Conservation (phyloP, 2,113 vertebrate genomes). For the Azemiops feae region DNA sequence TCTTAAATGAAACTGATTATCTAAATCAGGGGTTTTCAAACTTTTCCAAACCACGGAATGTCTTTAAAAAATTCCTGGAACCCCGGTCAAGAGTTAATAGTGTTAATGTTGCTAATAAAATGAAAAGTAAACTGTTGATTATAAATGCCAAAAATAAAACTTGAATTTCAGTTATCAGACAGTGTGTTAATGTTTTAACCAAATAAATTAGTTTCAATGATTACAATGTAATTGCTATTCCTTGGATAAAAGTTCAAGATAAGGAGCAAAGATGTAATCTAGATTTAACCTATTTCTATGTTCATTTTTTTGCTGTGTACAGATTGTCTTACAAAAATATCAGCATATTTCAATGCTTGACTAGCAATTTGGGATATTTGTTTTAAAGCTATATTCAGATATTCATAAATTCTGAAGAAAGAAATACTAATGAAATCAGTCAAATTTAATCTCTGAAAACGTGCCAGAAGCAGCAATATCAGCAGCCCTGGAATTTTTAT, state of each 20-base stretch:
- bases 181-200: neutral
- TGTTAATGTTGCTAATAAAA: neutral
- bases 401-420: neutral
- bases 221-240: neutral
- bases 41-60: neutral
- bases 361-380: neutral
- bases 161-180: neutral
- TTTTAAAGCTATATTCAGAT: neutral
- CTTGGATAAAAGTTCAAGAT: neutral
- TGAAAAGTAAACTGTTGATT: neutral
- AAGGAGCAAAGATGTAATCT: neutral
- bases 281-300: neutral
- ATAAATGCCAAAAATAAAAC: neutral
- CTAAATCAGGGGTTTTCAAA: neutral
- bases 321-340: neutral
- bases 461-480: neutral
- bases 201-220: neutral
- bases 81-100: neutral
- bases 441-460: neutral
- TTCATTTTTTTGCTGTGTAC: neutral
- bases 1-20: neutral
- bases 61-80: neutral
- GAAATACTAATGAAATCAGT: neutral
- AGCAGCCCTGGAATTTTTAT: neutral
- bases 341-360: neutral